Evolutionary conservation across 2,888 invertebrate species (phyloP).

Genomic region (Eupeodes latifasciatus): DNA sequence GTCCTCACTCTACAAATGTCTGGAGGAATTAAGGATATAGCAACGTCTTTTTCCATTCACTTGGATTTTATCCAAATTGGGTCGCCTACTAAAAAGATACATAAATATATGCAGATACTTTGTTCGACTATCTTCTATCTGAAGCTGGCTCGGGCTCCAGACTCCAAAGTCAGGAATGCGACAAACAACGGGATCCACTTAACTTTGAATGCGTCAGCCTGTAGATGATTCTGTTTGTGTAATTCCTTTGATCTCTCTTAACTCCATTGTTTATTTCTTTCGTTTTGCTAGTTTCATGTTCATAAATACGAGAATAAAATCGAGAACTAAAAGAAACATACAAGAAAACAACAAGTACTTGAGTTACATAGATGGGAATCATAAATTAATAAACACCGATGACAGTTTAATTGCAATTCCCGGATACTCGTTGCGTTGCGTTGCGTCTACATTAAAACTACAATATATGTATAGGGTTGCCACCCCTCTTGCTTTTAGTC

Average conservation of each 20-base stretch:
- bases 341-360: background rate
- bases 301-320: background rate
- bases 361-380: conserved; percentile 58
- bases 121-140: background rate
- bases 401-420: conserved; percentile 68
- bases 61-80: conserved; percentile 68
- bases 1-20: conserved; percentile 34
- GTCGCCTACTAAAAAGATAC: conserved; percentile 5
- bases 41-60: conserved; percentile 28
- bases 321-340: background rate
- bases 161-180: background rate
- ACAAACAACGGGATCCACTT: conserved; percentile 26
- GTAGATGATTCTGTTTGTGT: background rate
- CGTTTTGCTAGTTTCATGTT: conserved; percentile 11
- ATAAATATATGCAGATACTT: no score
- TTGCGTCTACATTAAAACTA: background rate
- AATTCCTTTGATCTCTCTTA: conserved; percentile 44
- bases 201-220: conserved; percentile 8
- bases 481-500: background rate
- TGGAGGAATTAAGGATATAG: conserved; percentile 24
- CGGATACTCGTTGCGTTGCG: conserved; percentile 28
- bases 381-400: conserved; percentile 63
- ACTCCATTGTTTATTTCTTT: conserved; percentile 57
- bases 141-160: background rate
- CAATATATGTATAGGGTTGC: background rate